Base-by-base conservation (phyloP, 2,113 vertebrate genomes). In the Oxygymnocypris stewartii region DNA sequence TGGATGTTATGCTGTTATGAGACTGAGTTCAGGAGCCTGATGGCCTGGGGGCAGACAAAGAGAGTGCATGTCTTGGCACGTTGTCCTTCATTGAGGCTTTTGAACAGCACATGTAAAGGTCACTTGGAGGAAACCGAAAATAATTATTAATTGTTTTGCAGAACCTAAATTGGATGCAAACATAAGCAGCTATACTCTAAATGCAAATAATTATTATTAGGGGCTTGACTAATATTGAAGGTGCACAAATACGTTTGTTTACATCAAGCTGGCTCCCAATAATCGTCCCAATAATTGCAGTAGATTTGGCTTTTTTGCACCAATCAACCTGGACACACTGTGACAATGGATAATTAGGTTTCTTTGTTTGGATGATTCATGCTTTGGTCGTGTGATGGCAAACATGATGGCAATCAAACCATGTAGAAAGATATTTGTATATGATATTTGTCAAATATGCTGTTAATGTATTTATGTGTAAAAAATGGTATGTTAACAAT, bases 61-160 rank as follows among this genome's bases (percentile, higher is more conserved):
- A 85, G 79, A 84, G 78, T 54, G 75, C 88, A 90, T 89, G 90
- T 78, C 89, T 69, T 85, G 90, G 57, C 90, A 89, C 84, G 88
- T 87, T 76, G 40, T 71, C 73, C 63, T 57, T 80, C 77, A 87
- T 44, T 20, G 6, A 57, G 44, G 77, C 80, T 74, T 84, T 79
- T 59, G 67, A 57, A 73, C n/a, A 37, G 37, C 79, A 86, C 85
- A 78, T 71, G 67, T 84, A 44, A 76, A 51, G 63, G 57, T 84
- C 74, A 88, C 74, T 73, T 11, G 16, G 47, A 31, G 16, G 31
- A 57, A 69, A 25, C 57, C 8, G 16, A 13, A 20, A 75, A 37
- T 74, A 16, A 69, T 71, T 71, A 65, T 81, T 8, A 14, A 51
- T 35, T 67, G 44, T 23, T 82, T 37, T 16, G 11, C 9, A 12